Evolutionary conservation across 2,113 vertebrate species (phyloP).

Genomic region (Stigmatopora argus): DNA sequence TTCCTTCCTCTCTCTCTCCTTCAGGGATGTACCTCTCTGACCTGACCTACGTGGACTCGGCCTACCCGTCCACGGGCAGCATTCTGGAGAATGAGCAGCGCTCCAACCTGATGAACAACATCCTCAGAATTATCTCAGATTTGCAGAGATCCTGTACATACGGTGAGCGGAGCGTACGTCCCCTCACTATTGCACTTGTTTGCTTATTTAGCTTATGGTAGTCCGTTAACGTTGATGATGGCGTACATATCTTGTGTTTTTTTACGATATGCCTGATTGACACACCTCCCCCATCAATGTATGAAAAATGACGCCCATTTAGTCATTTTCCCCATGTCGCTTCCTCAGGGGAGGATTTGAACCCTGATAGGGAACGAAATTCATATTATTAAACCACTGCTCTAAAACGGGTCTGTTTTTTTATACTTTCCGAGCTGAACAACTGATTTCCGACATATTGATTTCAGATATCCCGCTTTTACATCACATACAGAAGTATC

Average conservation of each 20-base stretch:
- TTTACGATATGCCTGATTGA: too few relatives aligned
- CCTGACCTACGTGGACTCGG: slow-evolving; percentile 95
- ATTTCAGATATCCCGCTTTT: slow-evolving; percentile 84
- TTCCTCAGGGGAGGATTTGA: too few relatives aligned
- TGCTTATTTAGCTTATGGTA: too few relatives aligned
- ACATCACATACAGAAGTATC: slow-evolving; percentile 96
- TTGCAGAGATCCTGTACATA: slow-evolving; percentile 95
- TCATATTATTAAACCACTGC: too few relatives aligned
- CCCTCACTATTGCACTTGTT: too few relatives aligned
- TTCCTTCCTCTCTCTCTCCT: slow-evolving; percentile 20
- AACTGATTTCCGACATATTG: background rate
- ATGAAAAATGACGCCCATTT: too few relatives aligned
- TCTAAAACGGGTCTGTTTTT: background rate
- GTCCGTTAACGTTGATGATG: too few relatives aligned
- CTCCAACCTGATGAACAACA: slow-evolving; percentile 98
- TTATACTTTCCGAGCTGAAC: background rate
- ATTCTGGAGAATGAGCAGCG: slow-evolving; percentile 97
- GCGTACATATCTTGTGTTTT: too few relatives aligned
- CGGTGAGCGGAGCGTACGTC: slow-evolving; percentile 67
- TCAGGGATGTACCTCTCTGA: slow-evolving; percentile 97
- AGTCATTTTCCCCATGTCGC: too few relatives aligned
- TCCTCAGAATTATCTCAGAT: slow-evolving; percentile 96
- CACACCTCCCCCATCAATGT: too few relatives aligned
- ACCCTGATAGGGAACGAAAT: too few relatives aligned
- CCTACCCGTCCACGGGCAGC: slow-evolving; percentile 95